Conservation (phyloP, 2,888 invertebrate genomes). For the Minunthozetes semirufus region DNA sequence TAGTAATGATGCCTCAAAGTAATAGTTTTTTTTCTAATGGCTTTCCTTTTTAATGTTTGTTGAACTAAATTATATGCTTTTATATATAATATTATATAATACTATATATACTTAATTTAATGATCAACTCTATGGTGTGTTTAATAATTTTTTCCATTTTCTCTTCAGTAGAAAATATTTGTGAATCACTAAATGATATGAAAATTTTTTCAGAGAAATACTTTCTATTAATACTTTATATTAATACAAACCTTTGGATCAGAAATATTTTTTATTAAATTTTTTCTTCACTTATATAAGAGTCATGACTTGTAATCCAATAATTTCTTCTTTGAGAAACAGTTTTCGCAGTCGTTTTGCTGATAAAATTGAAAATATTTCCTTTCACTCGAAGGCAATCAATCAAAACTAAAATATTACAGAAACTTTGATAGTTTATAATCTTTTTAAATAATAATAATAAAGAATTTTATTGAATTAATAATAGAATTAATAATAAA, state of each 20-base stretch:
- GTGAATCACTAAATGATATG: neutral
- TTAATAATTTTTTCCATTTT: neutral
- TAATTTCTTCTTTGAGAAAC: too few relatives aligned
- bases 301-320: too few relatives aligned
- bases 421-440: neutral
- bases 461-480: neutral
- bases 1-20: conserved; percentile 8
- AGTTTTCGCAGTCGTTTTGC: too few relatives aligned
- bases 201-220: neutral
- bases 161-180: neutral
- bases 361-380: neutral
- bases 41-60: conserved; percentile 16
- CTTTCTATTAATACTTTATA: too few relatives aligned
- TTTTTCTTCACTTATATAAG: too few relatives aligned
- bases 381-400: neutral
- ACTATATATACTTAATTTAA: conserved; percentile 28
- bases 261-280: too few relatives aligned
- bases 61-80: neutral
- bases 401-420: too few relatives aligned
- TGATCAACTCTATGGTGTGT: neutral
- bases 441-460: neutral
- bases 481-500: neutral
- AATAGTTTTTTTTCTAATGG: conserved; percentile 24
- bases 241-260: neutral
- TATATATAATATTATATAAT: too few relatives aligned